phyloP scores from a whole-genome alignment of 2,113 vertebrate genomes.

The Paradoxurus hermaphroditus region DNA sequence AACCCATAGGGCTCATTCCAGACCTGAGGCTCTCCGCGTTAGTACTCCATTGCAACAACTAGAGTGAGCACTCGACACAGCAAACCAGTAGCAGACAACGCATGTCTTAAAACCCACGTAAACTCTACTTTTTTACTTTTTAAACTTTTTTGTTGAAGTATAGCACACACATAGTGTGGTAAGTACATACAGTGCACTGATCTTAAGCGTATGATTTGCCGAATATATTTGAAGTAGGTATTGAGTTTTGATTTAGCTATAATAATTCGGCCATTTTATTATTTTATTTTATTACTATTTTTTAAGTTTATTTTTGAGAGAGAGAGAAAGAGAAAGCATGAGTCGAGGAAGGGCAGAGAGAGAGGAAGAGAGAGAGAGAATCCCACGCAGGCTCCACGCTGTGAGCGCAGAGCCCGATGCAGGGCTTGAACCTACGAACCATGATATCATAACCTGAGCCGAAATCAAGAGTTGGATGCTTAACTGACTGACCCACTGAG shows the following conservation, averaged over 20 bases:
- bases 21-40: neutral
- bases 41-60: neutral
- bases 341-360: no score
- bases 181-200: neutral
- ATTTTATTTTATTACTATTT: no score
- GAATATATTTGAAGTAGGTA: conserved; percentile 31
- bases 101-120: neutral
- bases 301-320: no score
- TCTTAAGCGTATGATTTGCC: neutral
- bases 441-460: no score
- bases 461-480: no score
- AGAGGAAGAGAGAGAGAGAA: no score
- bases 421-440: no score
- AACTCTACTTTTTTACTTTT: neutral
- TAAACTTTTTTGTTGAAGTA: neutral
- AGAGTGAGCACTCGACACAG: neutral
- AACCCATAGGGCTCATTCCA: neutral
- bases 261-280: neutral
- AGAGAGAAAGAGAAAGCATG: no score
- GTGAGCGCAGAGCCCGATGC: no score
- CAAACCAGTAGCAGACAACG: neutral
- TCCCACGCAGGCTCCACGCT: no score
- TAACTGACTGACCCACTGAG: no score
- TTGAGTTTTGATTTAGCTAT: conserved; percentile 22
- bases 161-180: neutral